A percentile compares a stretch with the other conserved stretches of the same genome.
phyloP scores from a whole-genome alignment of 2,888 invertebrate genomes.

The Drosophila greeni region DNA sequence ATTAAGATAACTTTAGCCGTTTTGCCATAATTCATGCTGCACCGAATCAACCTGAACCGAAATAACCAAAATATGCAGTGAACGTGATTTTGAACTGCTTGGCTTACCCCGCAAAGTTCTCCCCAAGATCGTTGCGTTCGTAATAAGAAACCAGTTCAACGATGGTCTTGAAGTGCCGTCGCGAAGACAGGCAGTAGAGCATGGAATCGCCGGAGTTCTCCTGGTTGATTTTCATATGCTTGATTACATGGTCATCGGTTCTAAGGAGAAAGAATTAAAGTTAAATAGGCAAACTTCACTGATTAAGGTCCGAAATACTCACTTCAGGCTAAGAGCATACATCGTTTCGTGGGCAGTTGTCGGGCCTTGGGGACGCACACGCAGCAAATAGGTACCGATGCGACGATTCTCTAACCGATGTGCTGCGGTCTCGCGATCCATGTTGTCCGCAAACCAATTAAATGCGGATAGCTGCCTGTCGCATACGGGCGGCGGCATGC shows the following conservation, averaged over 20 bases:
- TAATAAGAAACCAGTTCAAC: conserved; percentile 96
- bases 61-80: too few species aligned
- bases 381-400: conserved; percentile 91
- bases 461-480: conserved; percentile 80
- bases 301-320: conserved; percentile 68
- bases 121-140: conserved; percentile 92
- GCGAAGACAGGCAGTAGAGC: conserved; percentile 91
- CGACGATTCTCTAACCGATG: conserved; percentile 86
- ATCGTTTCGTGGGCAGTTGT: conserved; percentile 84
- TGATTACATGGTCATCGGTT: conserved; percentile 90
- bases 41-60: too few species aligned
- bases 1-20: too few species aligned
- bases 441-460: conserved; percentile 91
- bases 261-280: conserved; percentile 78
- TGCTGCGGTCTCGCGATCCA: conserved; percentile 90
- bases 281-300: background rate
- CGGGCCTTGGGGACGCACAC: conserved; percentile 86
- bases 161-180: conserved; percentile 93
- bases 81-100: background rate
- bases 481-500: conserved; percentile 83
- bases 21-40: too few species aligned
- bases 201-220: conserved; percentile 85
- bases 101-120: conserved; percentile 92
- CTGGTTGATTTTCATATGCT: conserved; percentile 93
- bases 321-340: conserved; percentile 92